Percentiles rank a stretch among this genome's conserved stretches.
phyloP scores from a whole-genome alignment of 2,113 vertebrate genomes.

The Galbula dea region DNA sequence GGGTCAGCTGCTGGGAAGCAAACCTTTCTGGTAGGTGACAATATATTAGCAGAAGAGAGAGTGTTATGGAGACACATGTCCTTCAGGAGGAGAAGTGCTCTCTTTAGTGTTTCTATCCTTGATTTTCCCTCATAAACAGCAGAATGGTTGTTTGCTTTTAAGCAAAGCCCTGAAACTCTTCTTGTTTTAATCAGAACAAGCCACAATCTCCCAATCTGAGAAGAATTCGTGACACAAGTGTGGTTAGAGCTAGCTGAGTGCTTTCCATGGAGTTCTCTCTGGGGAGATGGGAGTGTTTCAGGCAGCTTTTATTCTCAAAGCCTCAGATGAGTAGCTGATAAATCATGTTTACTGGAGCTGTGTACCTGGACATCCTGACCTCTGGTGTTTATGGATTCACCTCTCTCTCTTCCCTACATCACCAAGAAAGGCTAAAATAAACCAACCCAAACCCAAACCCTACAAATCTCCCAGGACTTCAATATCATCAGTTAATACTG shows the following conservation, averaged over 20 bases:
- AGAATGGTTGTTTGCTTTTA: background rate
- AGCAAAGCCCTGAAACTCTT: background rate
- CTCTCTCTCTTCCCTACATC: background rate
- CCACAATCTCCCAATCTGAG: background rate
- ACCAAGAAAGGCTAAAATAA: background rate
- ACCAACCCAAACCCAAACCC: background rate
- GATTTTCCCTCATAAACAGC: background rate
- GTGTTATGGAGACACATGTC: background rate
- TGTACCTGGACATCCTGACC: background rate
- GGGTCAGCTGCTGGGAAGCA: background rate
- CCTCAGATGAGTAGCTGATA: background rate
- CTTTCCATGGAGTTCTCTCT: background rate
- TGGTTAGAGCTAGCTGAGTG: slow-evolving; percentile 11
- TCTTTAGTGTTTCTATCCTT: background rate
- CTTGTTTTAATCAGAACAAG: background rate
- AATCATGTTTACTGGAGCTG: background rate
- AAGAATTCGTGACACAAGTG: slow-evolving; percentile 22
- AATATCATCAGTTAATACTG: background rate
- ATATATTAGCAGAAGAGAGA: background rate
- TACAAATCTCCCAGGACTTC: background rate
- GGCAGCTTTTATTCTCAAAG: background rate
- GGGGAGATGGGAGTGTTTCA: background rate
- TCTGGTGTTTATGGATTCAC: background rate
- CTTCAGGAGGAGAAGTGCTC: background rate
- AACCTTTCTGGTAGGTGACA: background rate